Base-by-base conservation (phyloP, 1,140 invertebrate genomes). In the Papilio glaucus region DNA sequence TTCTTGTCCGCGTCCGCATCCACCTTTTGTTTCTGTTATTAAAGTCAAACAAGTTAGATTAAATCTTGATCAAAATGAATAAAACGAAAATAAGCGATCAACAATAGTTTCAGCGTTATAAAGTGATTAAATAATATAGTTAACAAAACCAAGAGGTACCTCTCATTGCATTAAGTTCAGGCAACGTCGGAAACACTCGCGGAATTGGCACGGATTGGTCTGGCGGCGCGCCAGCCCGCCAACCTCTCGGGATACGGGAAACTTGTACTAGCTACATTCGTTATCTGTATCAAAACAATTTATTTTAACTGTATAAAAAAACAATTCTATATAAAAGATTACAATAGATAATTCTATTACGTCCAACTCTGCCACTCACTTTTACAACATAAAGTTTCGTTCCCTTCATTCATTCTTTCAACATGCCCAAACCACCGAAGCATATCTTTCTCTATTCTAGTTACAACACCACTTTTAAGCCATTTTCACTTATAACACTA, bases 181-280 rank as follows among this genome's bases (percentile, higher is more conserved):
- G 49, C 18, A 21, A 53, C 21, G 49, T 53, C 49, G 49, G 21
- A 53, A 53, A 53, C 49, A 53, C 18, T 53, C 49, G 49, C 9
- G 49, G 49, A 53, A 53, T 53, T 53, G 49, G 49, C 49, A 53
- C 49, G 49, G 49, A 53, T 53, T 53, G 49, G 49, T 53, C 49
- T 26, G 49, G 49, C 49, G 24, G 21, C 21, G 9, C 21, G 49
- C 49, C 49, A 53, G 8, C 49, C 39, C 4, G 6, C n/a, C 42
- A 15, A 4, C 42, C 4, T 13, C n/a, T n/a, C 18, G 18, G 8
- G 18, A 1, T 18, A 21, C 45, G 45, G 49, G 4, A 21, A 24
- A 53, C 49, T 53, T 24, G 18, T 53, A 24, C 24, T 53, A 53
- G 18, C 24, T 53, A 53, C 49, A 10, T 21, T 53, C 1, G 8